phyloP scores from a whole-genome alignment of 2,888 invertebrate genomes.

The Pseudococcus jackbeardsleyi region DNA sequence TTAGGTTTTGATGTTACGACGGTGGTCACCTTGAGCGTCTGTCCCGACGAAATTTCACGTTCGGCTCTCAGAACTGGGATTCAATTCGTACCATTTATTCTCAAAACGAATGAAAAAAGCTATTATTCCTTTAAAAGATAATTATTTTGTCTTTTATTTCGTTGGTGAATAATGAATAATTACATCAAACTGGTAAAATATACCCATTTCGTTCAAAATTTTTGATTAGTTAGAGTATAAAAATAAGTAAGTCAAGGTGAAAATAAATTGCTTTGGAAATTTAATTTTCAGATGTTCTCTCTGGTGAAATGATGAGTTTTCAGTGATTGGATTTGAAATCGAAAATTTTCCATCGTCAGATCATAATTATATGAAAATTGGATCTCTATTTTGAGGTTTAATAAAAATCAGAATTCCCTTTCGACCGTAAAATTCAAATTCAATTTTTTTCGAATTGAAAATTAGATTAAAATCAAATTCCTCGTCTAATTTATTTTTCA shows the following conservation, averaged over 20 bases:
- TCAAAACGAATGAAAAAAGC: neutral
- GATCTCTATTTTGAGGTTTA: neutral
- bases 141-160: neutral
- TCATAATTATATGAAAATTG: neutral
- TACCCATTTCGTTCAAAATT: too few species aligned
- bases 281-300: neutral
- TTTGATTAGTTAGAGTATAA: too few species aligned
- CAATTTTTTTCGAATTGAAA: neutral
- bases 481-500: neutral
- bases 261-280: neutral
- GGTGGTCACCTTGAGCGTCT: conserved; percentile 36
- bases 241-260: neutral
- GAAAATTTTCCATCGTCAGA: neutral
- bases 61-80: neutral
- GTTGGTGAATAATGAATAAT: neutral
- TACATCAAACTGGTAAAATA: too few species aligned
- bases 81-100: neutral
- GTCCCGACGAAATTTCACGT: conserved; percentile 17
- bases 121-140: neutral
- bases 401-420: neutral
- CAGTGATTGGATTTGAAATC: too few species aligned
- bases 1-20: conserved; percentile 37
- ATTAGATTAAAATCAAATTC: too few species aligned
- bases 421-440: neutral
- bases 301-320: neutral